Evolutionary conservation across 1,140 invertebrate genomes (phyloP).

Genomic region (Archegozetes longisetosus): DNA sequence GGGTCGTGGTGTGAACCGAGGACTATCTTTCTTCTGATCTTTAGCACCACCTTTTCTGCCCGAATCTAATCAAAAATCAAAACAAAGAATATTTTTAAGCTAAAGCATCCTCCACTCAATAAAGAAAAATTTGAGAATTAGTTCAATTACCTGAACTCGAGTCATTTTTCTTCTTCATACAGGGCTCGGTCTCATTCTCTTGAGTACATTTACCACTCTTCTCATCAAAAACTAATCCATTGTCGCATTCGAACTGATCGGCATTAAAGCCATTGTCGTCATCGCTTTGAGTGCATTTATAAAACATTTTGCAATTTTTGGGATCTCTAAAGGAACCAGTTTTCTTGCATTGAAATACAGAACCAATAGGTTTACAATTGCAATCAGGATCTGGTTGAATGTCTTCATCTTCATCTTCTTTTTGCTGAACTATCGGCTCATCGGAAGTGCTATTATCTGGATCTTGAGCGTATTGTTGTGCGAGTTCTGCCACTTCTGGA

Average conservation of each 20-base stretch:
- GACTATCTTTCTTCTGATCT: background rate
- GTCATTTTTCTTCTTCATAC: background rate
- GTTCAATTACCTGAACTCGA: background rate
- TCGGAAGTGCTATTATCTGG: background rate
- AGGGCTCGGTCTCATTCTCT: background rate
- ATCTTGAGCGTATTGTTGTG: conserved; percentile 1
- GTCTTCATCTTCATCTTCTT: conserved; percentile 2
- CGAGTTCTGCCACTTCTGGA: background rate
- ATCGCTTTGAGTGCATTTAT: background rate
- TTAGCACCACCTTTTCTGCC: background rate
- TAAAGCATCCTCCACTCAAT: no score
- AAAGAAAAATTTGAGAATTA: no score
- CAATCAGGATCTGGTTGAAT: background rate
- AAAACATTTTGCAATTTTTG: conserved; percentile 4
- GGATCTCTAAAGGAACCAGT: conserved; percentile 3
- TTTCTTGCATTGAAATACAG: conserved; percentile 6
- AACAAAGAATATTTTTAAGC: no score
- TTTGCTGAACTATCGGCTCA: background rate
- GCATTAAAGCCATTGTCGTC: conserved; percentile 3
- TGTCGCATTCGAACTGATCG: conserved; percentile 10
- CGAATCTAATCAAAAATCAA: no score
- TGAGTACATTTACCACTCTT: background rate
- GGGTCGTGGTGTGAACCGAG: background rate
- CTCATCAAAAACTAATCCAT: conserved; percentile 2
- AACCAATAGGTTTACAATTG: conserved; percentile 8